Evolutionary conservation across 2,888 invertebrate genomes (phyloP).

Genomic region (Callyntrura guangdongensis): DNA sequence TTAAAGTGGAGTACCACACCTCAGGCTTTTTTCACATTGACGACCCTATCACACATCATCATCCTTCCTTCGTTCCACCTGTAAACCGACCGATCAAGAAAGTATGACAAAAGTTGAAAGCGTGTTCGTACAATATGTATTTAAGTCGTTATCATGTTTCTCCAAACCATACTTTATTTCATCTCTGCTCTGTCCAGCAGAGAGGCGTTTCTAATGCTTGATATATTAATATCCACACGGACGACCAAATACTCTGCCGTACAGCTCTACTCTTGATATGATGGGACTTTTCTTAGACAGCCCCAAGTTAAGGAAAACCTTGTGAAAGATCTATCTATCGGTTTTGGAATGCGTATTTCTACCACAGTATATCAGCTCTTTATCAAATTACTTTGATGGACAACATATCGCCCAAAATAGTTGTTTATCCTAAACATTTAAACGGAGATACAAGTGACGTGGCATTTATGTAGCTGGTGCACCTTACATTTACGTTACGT

Average conservation of each 20-base stretch:
- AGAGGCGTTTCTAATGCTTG: neutral
- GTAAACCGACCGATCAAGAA: neutral
- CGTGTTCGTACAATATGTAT: neutral
- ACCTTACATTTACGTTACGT: too few relatives aligned
- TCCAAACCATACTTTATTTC: too few relatives aligned
- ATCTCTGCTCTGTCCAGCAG: too few relatives aligned
- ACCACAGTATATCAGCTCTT: slow-evolving; percentile 2
- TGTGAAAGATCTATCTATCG: neutral
- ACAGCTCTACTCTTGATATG: neutral
- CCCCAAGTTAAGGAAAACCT: neutral
- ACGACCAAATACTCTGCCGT: neutral
- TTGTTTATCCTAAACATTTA: too few relatives aligned
- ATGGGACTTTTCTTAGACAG: neutral
- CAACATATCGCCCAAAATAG: too few relatives aligned
- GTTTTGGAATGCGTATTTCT: neutral
- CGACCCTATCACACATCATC: too few relatives aligned
- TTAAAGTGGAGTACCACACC: too few relatives aligned
- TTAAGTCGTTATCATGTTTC: neutral
- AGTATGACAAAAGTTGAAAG: neutral
- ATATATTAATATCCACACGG: neutral
- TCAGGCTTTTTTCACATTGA: neutral
- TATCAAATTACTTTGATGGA: slow-evolving; percentile 49
- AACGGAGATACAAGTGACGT: too few relatives aligned
- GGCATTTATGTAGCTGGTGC: too few relatives aligned
- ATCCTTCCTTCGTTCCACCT: neutral